Evolutionary conservation across 35 echinoderm and acorn worm species (phyloP).

Genomic region (Stichopus chloronotus): DNA sequence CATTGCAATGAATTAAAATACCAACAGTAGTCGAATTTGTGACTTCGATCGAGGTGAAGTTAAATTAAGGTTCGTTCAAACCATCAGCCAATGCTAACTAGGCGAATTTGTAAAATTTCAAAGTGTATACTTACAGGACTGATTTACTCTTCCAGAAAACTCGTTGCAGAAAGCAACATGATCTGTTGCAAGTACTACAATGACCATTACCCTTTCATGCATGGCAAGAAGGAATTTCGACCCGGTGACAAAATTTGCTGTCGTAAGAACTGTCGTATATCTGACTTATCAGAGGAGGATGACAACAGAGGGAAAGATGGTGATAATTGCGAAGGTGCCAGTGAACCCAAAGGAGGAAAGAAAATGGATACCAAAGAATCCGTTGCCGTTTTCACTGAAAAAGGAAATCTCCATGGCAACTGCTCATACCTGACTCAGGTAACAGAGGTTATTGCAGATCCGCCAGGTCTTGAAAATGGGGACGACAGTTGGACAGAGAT

Average conservation of each 20-base stretch:
- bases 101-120: not conserved
- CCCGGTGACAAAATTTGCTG: constrained; percentile 46
- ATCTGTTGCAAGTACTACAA: constrained; percentile 42
- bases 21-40: too few relatives aligned
- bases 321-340: too few relatives aligned
- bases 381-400: too few relatives aligned
- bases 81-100: not conserved
- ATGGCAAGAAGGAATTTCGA: not conserved
- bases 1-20: too few relatives aligned
- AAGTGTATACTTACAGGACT: not conserved
- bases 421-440: too few relatives aligned
- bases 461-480: not conserved
- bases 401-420: too few relatives aligned
- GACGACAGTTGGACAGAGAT: not conserved
- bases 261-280: constrained; percentile 40
- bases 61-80: too few relatives aligned
- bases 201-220: not conserved
- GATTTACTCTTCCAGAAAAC: not conserved
- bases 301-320: not conserved
- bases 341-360: too few relatives aligned
- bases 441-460: not conserved
- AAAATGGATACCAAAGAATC: too few relatives aligned
- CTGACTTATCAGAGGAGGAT: not conserved
- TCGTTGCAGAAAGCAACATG: constrained; percentile 2
- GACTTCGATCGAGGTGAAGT: too few relatives aligned